Evolutionary conservation across 2,888 invertebrate genomes (phyloP), one percentile per base, ranked within the genome.

Genomic region (Balanococcus diminutus): DNA sequence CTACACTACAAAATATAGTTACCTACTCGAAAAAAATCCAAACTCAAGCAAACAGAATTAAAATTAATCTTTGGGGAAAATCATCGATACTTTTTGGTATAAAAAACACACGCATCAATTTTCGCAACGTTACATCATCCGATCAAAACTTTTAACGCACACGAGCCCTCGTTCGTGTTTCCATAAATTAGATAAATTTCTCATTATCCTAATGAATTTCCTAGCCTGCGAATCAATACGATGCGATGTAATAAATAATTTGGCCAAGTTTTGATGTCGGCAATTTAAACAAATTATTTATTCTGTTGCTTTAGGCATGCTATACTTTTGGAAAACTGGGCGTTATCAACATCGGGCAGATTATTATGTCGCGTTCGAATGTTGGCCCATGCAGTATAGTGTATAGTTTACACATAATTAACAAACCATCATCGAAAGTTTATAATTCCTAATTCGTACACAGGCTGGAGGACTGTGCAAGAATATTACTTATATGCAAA

Each of bases 241-340:
- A 9, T 8, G 61, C 19, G 2, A 9, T 8, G 61, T 61, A 61
- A 61, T 61, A 61, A 61, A 61, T 61, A 61, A 61, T 61, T 61
- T 28, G 61, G 25, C 61, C 14, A 61, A 25, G 25, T 25, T 22
- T 61, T 61, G 22, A 11, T 11, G 11, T 19, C 5, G 9, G 11
- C 61, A 61, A 61, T 22, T 61, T 61, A 61, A 61, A 61, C 61
- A 28, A 61, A 61, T 61, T 61, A 61, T 61, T 61, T 61, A 61
- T 61, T 61, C 61, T 61, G 61, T 61, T 61, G 61, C 61, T 61
- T 61, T 28, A 61, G 25, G 25, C 25, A 16, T 46, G 14, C 22
- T 61, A n/a, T 4, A 19, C n/a, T 51, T 19, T n/a, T n/a, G n/a
- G 51, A n/a, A n/a, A n/a, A 19, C 51, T 61, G 25, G 61, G 25